Base-by-base conservation (phyloP, 2,888 invertebrate genomes). In the Zaprionus obscuricornis region DNA sequence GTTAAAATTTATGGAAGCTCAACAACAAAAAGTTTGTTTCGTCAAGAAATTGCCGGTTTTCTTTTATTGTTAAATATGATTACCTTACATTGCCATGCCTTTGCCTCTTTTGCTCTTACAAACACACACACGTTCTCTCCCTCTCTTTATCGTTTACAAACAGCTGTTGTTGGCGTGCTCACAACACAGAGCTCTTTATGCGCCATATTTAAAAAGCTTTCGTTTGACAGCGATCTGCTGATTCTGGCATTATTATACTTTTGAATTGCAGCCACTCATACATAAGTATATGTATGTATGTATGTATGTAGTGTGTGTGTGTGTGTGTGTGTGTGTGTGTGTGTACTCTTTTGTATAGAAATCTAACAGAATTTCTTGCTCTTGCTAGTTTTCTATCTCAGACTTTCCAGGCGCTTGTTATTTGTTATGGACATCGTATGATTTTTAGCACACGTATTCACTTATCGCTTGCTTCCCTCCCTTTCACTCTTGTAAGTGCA, bases 371-470 rank as follows among this genome's bases (percentile, higher is more conserved):
- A 50, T 56, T 68, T 39, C 39, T 47, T 33, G 22, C 49, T 72
- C 60, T 59, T 56, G n/a, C 27, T 27, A 13, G n/a, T 26, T 45
- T 50, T 33, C 33, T 39, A n/a, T 20, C 43, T 64, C 50, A 40
- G 7, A 18, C 10, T 47, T 46, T 8, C 27, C 33, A 14, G 7
- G 17, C 24, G 29, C 24, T 18, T 37, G 36, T 29, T 49, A 10
- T 46, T 43, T 51, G 31, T 14, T 31, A 36, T 42, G 42, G 45
- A 57, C 56, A 85, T 87, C 87, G 87, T 72, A 86, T 79, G 86
- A 87, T 74, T 77, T 74, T 50, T 31, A 55, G 56, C 67, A 70
- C 59, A 63, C 47, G 68, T 68, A 71, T 66, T 73, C 74, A 54
- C 40, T 29, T 3, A 29, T 3, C 3, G 22, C 4, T 22, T 5